Evolutionary conservation across 2,888 invertebrate species (phyloP), one percentile per base, ranked within the genome.

Genomic region (Myopa tessellatipennis): DNA sequence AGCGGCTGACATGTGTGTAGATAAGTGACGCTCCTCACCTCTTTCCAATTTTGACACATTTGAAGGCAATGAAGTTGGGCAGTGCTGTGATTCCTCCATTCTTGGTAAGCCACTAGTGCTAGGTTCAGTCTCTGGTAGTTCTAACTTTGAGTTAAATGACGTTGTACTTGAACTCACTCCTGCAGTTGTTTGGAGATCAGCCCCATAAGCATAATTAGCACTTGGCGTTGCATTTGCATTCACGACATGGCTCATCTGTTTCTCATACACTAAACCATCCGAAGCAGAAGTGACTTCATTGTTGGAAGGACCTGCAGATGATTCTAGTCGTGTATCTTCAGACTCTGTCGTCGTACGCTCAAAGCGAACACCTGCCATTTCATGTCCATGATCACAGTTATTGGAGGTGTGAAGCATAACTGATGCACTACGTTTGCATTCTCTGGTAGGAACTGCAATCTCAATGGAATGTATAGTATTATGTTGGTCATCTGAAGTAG

Each of bases 261-360:
- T 73, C n/a, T 16, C 45, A 60, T 45, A 61, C 40, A 18, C 61
- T 34, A 55, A 50, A 16, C 65, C 84, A 69, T 87, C 87, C 12
- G 87, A 87, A 16, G 86, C 85, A 74, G 87, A 85, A 14, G 87
- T 85, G 1, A 86, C 87, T 81, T 86, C 86, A 79, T 86, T 85
- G 74, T 79, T 79, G 55, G 77, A 82, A 82, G 60, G 10, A n/a
- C 50, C 14, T 50, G 10, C 50, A 16, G 65, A 18, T 38, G 68
- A 65, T 58, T n/a, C 74, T 55, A 34, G 10, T 18, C 18, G 34
- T 45, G 34, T 40, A 75, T 69, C 58, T 60, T 68, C 45, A 40
- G 63, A 18, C n/a, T 16, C 38, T 65, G 6, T 14, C 4, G 65
- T 10, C 65, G 50, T 26, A 4, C 26, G n/a, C 26, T 74, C 65